Base-by-base conservation (phyloP, 1,140 invertebrate genomes). In the Trichogramma pretiosum region DNA sequence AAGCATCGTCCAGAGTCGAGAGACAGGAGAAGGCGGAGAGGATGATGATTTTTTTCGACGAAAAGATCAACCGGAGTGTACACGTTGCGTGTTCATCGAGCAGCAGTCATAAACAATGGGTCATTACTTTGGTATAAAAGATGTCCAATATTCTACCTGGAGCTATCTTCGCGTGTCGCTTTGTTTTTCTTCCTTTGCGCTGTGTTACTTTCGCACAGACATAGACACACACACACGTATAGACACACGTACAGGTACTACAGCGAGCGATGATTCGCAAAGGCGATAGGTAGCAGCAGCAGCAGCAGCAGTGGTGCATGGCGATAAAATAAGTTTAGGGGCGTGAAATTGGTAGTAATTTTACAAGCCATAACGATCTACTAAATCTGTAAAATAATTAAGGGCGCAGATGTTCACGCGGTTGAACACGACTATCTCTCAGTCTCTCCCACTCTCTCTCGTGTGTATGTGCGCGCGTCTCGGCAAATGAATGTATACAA, bases 351-450 rank as follows among this genome's bases (percentile, higher is more conserved):
- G 67, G 60, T 59, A 66, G 68, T 70, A 69, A 71, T 71, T 71
- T 71, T 71, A 71, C 68, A 70, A 70, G 68, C 68, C 65, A 70
- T 71, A 71, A 71, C 68, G 67, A 71, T 70, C 68, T 67, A 70
- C 68, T 72, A 70, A 70, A 72, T 72, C 67, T 63, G 68, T 65
- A 70, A 70, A 72, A 72, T 72, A 72, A 70, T 72, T 70, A 72
- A 70, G 65, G 67, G 59, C 66, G 65, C 67, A 70, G 68, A 70
- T 72, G 67, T 67, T 69, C 53, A 58, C 22, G 38, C 32, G 30
- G 8, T 19, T 4, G 16, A 5, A 18, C 19, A 21, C 19, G 36
- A 21, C 36, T 38, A 18, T 38, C 17, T 33, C 21, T 28, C 14
- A 1, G 16, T 37, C 40, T 16, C 24, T 18, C 10, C n/a, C 35